A percentile compares a stretch with the other conserved stretches of the same genome.
These are phyloP conservation scores for Agonopterix arenella DNA, from an alignment of 2,888 invertebrate species.

Conservation along the genomic window DNA sequence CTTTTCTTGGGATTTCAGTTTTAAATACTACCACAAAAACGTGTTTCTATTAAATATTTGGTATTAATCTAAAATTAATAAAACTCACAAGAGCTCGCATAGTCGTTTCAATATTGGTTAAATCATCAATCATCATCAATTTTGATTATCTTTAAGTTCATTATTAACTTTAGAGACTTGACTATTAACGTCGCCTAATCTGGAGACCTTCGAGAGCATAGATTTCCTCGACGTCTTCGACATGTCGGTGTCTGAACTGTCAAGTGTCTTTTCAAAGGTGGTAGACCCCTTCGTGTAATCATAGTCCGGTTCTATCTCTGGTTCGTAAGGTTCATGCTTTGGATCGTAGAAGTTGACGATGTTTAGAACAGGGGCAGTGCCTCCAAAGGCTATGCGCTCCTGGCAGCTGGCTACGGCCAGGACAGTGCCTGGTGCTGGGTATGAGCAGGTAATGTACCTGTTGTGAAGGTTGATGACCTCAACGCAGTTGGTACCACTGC, in stretches of 20 bases:
- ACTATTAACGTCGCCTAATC: too few species aligned
- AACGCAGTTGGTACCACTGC: constrained; percentile 63
- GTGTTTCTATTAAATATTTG: too few species aligned
- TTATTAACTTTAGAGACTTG: too few species aligned
- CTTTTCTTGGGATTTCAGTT: too few species aligned
- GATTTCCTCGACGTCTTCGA: not conserved
- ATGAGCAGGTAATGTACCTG: constrained; percentile 60
- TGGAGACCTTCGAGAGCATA: too few species aligned
- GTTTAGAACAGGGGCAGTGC: constrained; percentile 51
- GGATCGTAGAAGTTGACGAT: constrained; percentile 62
- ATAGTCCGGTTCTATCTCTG: constrained; percentile 15
- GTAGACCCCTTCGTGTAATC: constrained; percentile 19
- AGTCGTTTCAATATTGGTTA: too few species aligned
- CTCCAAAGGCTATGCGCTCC: constrained; percentile 60
- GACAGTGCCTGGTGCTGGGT: constrained; percentile 48
- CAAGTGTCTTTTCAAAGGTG: constrained; percentile 11
- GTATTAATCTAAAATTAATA: too few species aligned
- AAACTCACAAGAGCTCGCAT: too few species aligned
- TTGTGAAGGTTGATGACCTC: constrained; percentile 68
- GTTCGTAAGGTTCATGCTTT: constrained; percentile 51
- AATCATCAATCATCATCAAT: too few species aligned
- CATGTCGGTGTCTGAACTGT: not conserved
- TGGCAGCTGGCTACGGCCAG: constrained; percentile 51
- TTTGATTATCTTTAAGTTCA: too few species aligned
- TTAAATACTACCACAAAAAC: too few species aligned